Conservation (phyloP, 1,140 invertebrate species). For the Adelges cooleyi region DNA sequence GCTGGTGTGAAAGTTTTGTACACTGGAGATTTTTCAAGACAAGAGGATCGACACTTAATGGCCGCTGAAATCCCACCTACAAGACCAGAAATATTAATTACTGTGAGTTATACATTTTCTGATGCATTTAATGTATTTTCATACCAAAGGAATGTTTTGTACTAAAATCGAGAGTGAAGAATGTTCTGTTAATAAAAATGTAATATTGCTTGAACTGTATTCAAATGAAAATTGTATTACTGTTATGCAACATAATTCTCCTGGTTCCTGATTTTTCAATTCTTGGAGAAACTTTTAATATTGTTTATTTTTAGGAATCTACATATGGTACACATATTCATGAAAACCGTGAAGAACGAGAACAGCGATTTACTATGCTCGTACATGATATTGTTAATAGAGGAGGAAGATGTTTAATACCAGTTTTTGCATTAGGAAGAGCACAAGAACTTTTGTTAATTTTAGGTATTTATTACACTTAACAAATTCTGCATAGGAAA, state of each 20-base stretch:
- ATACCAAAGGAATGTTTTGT: not conserved
- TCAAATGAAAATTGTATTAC: no score
- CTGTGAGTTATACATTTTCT: constrained; percentile 45
- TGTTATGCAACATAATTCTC: no score
- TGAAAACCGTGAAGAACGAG: constrained; percentile 92
- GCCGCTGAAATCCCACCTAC: constrained; percentile 95
- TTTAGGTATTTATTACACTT: constrained; percentile 49
- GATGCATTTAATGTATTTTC: constrained; percentile 16
- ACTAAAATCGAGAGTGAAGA: no score
- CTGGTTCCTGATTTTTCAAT: no score
- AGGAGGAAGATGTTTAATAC: constrained; percentile 94
- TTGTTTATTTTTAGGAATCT: constrained; percentile 84
- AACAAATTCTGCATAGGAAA: not conserved
- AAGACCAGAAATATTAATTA: constrained; percentile 92
- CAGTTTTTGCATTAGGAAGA: constrained; percentile 94
- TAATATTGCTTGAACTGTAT: no score
- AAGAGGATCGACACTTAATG: constrained; percentile 99
- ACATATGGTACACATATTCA: constrained; percentile 99
- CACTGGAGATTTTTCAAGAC: constrained; percentile 96
- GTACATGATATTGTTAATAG: constrained; percentile 92
- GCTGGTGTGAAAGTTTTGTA: constrained; percentile 92
- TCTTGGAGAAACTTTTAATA: constrained; percentile 27
- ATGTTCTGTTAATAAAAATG: no score
- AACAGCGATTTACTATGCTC: constrained; percentile 84
- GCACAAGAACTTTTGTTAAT: constrained; percentile 95